phyloP scores from a whole-genome alignment of 2,888 invertebrate species.

The Agrochola macilenta region DNA sequence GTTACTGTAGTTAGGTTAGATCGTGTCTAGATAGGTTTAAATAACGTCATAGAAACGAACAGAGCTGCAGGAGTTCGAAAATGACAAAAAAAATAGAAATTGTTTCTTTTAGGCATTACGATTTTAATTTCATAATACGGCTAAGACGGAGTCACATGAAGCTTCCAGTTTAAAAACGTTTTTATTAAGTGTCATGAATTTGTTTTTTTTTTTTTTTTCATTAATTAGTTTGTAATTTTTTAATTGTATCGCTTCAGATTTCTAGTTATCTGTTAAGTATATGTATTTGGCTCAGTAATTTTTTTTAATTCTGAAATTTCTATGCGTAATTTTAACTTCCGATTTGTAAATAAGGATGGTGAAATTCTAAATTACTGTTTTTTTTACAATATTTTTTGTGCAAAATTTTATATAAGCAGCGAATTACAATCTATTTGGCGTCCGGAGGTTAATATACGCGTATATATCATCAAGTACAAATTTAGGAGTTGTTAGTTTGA shows the following conservation, averaged over 20 bases:
- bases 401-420: constrained; percentile 75
- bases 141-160: constrained; percentile 84
- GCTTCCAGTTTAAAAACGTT: constrained; percentile 83
- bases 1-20: constrained; percentile 82
- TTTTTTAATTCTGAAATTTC: constrained; percentile 70
- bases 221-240: constrained; percentile 86
- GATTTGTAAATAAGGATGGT: constrained; percentile 80
- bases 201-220: constrained; percentile 82
- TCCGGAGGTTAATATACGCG: constrained; percentile 81
- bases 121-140: constrained; percentile 77
- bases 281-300: constrained; percentile 76
- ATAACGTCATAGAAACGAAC: constrained; percentile 87
- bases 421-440: constrained; percentile 82
- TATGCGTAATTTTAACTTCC: constrained; percentile 74
- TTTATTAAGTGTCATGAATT: constrained; percentile 85
- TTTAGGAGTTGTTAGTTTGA: constrained; percentile 82
- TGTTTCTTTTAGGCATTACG: constrained; percentile 78
- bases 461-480: constrained; percentile 87
- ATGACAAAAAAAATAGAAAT: constrained; percentile 71
- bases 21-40: constrained; percentile 81
- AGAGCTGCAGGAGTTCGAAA: constrained; percentile 70
- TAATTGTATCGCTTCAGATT: constrained; percentile 83
- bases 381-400: constrained; percentile 60
- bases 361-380: constrained; percentile 75
- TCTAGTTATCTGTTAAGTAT: constrained; percentile 78